Conservation (phyloP, 2,113 vertebrate genomes). For the Dasyurus viverrinus region DNA sequence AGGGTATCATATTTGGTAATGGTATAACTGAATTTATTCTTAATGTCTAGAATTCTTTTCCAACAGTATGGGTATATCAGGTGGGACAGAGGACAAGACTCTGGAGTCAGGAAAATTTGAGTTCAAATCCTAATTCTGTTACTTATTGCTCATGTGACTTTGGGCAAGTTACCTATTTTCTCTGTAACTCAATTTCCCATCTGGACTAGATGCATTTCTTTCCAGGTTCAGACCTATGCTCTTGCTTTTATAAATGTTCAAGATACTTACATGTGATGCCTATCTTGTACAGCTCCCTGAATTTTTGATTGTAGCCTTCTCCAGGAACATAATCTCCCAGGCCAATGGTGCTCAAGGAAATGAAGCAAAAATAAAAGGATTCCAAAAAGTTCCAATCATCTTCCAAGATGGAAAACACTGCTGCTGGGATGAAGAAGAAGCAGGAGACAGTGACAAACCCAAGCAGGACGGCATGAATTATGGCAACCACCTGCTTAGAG, state of each 20-base stretch:
- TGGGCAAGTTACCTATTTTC: not conserved
- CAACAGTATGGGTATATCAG: not conserved
- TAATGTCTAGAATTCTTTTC: not conserved
- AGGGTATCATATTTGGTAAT: not conserved
- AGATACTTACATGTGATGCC: slow-evolving; percentile 94
- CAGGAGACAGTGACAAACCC: slow-evolving; percentile 87
- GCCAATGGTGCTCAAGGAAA: slow-evolving; percentile 97
- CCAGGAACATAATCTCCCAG: slow-evolving; percentile 97
- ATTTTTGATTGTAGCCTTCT: slow-evolving; percentile 93
- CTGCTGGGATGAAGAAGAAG: slow-evolving; percentile 96
- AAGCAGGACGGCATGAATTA: slow-evolving; percentile 90
- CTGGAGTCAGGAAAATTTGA: not conserved
- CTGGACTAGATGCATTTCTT: not conserved
- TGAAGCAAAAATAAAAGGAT: slow-evolving; percentile 98
- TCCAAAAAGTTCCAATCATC: slow-evolving; percentile 98
- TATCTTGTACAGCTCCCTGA: slow-evolving; percentile 95
- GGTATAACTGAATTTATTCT: not conserved
- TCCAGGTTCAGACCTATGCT: not conserved
- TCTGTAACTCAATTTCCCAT: not conserved
- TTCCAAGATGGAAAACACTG: slow-evolving; percentile 93
- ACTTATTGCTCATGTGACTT: not conserved
- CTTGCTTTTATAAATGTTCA: not conserved
- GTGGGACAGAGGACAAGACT: not conserved
- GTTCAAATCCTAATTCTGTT: not conserved
- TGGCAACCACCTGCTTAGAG: slow-evolving; percentile 92